Conservation (phyloP, 1,140 invertebrate genomes). For the Neomicropteryx cornuta region DNA sequence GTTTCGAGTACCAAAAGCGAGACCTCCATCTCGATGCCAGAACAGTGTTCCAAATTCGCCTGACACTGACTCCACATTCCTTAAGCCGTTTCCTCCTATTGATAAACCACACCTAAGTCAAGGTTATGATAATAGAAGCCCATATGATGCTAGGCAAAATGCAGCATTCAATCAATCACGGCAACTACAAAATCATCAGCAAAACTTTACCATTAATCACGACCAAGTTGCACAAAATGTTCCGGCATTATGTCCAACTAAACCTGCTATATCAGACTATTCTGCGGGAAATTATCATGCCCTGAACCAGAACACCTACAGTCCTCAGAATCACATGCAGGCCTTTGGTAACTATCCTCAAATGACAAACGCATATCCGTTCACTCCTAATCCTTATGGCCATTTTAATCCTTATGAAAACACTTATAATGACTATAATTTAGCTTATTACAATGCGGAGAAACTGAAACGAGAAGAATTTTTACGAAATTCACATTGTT, state of each 20-base stretch:
- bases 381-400: slow-evolving; percentile 33
- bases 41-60: slow-evolving; percentile 22
- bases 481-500: slow-evolving; percentile 37
- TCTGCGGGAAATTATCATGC: slow-evolving; percentile 30
- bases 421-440: slow-evolving; percentile 37
- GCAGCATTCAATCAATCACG: slow-evolving; percentile 19
- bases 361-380: slow-evolving; percentile 36
- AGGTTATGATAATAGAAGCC: slow-evolving; percentile 31
- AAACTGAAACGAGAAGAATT: slow-evolving; percentile 41
- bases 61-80: slow-evolving; percentile 36
- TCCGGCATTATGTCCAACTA: slow-evolving; percentile 16
- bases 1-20: slow-evolving; percentile 52
- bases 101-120: slow-evolving; percentile 26
- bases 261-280: slow-evolving; percentile 24
- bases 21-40: slow-evolving; percentile 49
- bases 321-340: slow-evolving; percentile 28
- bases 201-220: slow-evolving; percentile 33
- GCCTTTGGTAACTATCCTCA: slow-evolving; percentile 37
- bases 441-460: slow-evolving; percentile 41
- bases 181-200: slow-evolving; percentile 17
- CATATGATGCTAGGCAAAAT: slow-evolving; percentile 27
- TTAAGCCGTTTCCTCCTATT: slow-evolving; percentile 42
- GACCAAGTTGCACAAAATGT: slow-evolving; percentile 27
- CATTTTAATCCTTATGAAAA: slow-evolving; percentile 41
- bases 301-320: slow-evolving; percentile 27